phyloP scores from a whole-genome alignment of 2,797 vertebrate species.

The Acrocephalus scirpaceus region DNA sequence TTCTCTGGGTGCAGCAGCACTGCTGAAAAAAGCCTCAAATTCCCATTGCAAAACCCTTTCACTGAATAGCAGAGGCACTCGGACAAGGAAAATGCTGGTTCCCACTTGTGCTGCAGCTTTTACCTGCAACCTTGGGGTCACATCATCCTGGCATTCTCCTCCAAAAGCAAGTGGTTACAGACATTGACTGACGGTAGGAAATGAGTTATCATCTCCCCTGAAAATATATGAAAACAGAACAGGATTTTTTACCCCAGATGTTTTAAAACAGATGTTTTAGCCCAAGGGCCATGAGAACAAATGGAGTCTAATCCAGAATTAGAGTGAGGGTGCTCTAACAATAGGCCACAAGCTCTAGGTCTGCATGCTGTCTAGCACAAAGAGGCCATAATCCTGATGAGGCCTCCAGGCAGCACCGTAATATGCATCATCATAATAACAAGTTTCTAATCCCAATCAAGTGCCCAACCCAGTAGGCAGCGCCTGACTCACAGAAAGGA shows the following conservation, averaged over 20 bases:
- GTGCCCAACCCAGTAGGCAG: conserved; percentile 49
- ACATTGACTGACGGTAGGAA: not conserved
- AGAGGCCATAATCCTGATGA: not conserved
- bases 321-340: not conserved
- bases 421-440: conserved; percentile 20
- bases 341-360: not conserved
- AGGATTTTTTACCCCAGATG: not conserved
- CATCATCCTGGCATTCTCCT: not conserved
- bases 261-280: not conserved
- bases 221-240: not conserved
- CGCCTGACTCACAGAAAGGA: conserved; percentile 25
- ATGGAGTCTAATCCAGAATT: conserved; percentile 13
- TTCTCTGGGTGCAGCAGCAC: not conserved
- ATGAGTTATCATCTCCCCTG: not conserved
- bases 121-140: not conserved
- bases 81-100: not conserved
- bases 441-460: conserved; percentile 41
- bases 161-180: not conserved
- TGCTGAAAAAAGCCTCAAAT: not conserved
- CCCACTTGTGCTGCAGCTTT: not conserved
- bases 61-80: not conserved
- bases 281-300: not conserved
- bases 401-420: conserved; percentile 28
- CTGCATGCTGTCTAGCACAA: not conserved
- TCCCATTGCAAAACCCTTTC: not conserved